A percentile compares a stretch with the other conserved stretches of the same genome.
Evolutionary conservation across 2,888 invertebrate species (phyloP).

Genomic region (Caenorhabditis sulstoni): DNA sequence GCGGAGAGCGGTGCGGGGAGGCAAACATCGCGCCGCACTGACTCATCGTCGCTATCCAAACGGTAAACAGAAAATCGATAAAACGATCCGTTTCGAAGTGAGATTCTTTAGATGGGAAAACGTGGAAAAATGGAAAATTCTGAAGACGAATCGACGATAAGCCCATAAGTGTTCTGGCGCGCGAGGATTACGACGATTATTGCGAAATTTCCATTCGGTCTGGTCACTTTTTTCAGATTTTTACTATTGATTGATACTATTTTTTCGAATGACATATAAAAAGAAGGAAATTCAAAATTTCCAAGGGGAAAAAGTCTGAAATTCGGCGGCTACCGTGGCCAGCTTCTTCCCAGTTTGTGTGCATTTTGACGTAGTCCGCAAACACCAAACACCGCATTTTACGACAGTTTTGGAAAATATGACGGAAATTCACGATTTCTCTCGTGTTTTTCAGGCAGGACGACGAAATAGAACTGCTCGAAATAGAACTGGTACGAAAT

Average conservation of each 20-base stretch:
- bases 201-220: background rate
- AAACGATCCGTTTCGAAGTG: background rate
- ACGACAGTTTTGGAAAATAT: background rate
- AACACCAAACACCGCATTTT: slow-evolving; percentile 2
- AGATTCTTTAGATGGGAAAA: background rate
- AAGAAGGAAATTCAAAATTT: background rate
- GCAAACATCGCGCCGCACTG: slow-evolving; percentile 31
- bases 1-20: background rate
- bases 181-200: background rate
- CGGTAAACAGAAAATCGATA: slow-evolving; percentile 38
- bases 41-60: slow-evolving; percentile 33
- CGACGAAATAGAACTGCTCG: too few species aligned
- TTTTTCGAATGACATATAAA: too few species aligned
- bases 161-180: slow-evolving; percentile 13
- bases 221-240: background rate
- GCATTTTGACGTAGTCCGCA: slow-evolving; percentile 11
- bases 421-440: too few species aligned
- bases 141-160: slow-evolving; percentile 3
- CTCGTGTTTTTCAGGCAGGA: too few species aligned
- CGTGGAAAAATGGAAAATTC: background rate
- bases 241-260: too few species aligned
- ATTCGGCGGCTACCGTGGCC: too few species aligned
- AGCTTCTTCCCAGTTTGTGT: background rate
- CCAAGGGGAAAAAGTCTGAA: background rate
- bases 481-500: too few species aligned